Conservation (phyloP, 2,888 invertebrate species). For the Urechis unicinctus region DNA sequence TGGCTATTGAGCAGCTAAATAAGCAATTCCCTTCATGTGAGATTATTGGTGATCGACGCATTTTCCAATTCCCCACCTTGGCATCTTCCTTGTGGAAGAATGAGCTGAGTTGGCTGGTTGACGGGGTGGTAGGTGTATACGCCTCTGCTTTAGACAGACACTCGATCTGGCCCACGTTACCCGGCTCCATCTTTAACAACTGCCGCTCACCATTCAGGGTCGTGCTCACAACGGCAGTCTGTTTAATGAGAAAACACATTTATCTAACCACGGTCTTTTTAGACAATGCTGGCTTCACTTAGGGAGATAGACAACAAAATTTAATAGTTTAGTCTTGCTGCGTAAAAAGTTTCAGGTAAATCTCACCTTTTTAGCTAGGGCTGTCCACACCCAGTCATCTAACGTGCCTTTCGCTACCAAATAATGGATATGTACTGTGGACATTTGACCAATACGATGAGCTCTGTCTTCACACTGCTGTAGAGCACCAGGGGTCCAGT, state of each 20-base stretch:
- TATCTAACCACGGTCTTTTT: neutral
- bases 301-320: no score
- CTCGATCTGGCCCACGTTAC: conserved; percentile 30
- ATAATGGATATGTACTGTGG: conserved; percentile 41
- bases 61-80: no score
- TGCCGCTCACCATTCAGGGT: conserved; percentile 34
- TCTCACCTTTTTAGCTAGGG: conserved; percentile 37
- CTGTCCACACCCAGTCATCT: conserved; percentile 47
- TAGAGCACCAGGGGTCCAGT: conserved; percentile 48
- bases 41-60: no score
- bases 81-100: no score
- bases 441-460: conserved; percentile 44
- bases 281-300: no score
- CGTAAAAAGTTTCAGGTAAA: no score
- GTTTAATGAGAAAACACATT: conserved; percentile 3
- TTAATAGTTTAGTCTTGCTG: no score
- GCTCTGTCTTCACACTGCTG: conserved; percentile 48
- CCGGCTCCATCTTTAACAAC: conserved; percentile 28
- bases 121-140: conserved; percentile 26
- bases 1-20: no score
- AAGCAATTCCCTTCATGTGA: no score
- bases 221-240: conserved; percentile 41
- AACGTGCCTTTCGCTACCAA: conserved; percentile 44
- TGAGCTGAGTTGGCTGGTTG: no score
- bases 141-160: conserved; percentile 36